Base-by-base conservation (phyloP, 2,797 vertebrate species). In the Petrocephalus schoutedeni region DNA sequence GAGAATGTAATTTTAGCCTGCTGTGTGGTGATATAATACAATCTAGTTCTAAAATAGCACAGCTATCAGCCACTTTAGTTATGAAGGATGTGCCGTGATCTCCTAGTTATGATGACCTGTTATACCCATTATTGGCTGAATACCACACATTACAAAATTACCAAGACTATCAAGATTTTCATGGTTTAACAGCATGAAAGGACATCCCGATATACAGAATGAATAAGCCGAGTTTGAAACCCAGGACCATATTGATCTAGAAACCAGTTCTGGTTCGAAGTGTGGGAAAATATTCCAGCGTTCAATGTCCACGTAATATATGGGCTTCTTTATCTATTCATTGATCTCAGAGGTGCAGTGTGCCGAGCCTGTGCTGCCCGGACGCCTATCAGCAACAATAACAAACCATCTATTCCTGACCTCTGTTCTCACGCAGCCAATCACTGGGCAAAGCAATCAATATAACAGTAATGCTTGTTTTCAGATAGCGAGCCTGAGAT, bases 221-320 rank as follows among this genome's bases (percentile, higher is more conserved):
- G 16, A 16, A 74, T 74, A 74, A 74, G 14, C 32, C 19, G 32
- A 19, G 28, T 74, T 41, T 41, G 28, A 36, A 74, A 41, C 32
- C 67, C 67, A 19, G 67, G 28, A 16, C 28, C 36, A 19, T 41
- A 74, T 74, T 32, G 67, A 74, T 74, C 67, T 2, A 1, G 14
- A 74, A 41, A 74, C 67, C 67, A 41, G 67, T 41, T 41, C 67
- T 82, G 28, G 28, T 87, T 80, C 5, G 10, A 71, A 58, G 45
- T 80, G 87, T 45, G 67, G 87, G 28, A 80, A 87, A 87, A 87
- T 74, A 80, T 57, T 87, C 54, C 8, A 41, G 28, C 16, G 67
- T 32, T 74, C 67, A 74, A 74, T 74, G 67, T 74, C 36, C 36
- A 41, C 36, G 84, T 88, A 57, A 45, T 57, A 84, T 53, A 61